Percentiles rank a stretch among this genome's conserved stretches.
Evolutionary conservation across 1,140 invertebrate genomes (phyloP).

Genomic region (Caenorhabditis brenneri): DNA sequence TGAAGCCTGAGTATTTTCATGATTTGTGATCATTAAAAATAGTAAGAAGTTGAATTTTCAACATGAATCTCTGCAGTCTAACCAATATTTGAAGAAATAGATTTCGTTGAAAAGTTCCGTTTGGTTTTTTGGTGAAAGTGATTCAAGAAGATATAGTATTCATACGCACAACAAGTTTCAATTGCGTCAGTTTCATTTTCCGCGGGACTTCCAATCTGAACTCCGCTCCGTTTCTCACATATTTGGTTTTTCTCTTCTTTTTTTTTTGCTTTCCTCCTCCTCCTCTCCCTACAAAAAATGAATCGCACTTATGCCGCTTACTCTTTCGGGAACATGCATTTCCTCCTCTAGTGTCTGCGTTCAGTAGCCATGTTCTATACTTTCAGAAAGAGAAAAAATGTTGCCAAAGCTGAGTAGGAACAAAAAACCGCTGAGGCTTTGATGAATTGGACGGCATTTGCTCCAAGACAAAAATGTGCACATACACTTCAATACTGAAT

Average conservation of each 20-base stretch:
- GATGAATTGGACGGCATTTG: conserved; percentile 6
- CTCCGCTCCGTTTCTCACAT: not conserved
- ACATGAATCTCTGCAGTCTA: too few relatives aligned
- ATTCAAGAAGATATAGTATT: not conserved
- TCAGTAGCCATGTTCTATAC: not conserved
- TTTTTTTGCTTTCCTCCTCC: not conserved
- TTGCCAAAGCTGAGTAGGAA: not conserved
- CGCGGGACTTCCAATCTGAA: not conserved
- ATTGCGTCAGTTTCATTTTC: not conserved
- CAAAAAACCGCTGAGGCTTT: not conserved
- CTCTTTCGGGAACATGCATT: not conserved
- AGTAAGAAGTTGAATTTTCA: not conserved
- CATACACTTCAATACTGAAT: conserved; percentile 31
- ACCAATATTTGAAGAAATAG: too few relatives aligned
- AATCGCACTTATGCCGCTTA: not conserved
- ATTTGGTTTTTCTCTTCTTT: not conserved
- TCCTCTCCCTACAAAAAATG: not conserved
- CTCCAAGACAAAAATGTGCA: not conserved
- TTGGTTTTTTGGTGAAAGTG: too few relatives aligned
- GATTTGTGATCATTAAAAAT: not conserved
- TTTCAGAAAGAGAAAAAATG: not conserved
- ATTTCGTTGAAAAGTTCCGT: too few relatives aligned
- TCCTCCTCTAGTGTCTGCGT: not conserved
- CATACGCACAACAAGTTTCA: not conserved
- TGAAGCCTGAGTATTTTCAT: not conserved